phyloP scores from a whole-genome alignment of 35 echinoderm and acorn worm genomes.

The Acanthaster planci region DNA sequence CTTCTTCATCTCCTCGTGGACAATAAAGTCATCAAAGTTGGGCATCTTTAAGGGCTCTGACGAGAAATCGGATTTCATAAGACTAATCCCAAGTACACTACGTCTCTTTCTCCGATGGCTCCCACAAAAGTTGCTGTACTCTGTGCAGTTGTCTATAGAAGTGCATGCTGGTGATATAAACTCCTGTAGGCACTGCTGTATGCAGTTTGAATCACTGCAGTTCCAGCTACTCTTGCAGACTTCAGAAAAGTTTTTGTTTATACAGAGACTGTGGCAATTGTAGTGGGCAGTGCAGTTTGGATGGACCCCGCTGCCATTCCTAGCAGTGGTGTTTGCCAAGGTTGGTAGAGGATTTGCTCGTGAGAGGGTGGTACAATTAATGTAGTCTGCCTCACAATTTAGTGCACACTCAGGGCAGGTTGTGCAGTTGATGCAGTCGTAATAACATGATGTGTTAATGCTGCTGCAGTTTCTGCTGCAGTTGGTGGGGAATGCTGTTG shows the following conservation, averaged over 20 bases:
- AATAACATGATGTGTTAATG: neutral
- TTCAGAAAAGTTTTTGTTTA: neutral
- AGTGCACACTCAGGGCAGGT: slow-evolving; percentile 16
- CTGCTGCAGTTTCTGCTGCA: neutral
- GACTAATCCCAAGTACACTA: neutral
- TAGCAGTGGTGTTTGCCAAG: neutral
- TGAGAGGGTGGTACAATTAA: neutral
- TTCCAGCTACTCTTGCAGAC: neutral
- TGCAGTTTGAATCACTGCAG: slow-evolving; percentile 19
- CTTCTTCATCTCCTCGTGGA: neutral
- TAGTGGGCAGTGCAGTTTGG: neutral
- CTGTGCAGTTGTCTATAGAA: slow-evolving; percentile 16
- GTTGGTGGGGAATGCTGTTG: neutral
- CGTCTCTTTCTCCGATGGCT: slow-evolving; percentile 5
- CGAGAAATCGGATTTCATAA: neutral
- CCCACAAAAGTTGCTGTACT: neutral
- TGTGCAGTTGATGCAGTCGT: slow-evolving; percentile 40
- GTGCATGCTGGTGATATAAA: slow-evolving; percentile 23
- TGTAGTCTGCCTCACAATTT: neutral
- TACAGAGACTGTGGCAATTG: neutral
- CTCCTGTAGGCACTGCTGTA: neutral
- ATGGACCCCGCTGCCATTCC: neutral
- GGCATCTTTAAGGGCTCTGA: neutral
- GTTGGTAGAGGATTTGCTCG: neutral
- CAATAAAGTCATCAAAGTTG: neutral